These are phyloP conservation scores for Drosophila ironensis DNA, from an alignment of 1,140 invertebrate genomes.

Conservation along the genomic window DNA sequence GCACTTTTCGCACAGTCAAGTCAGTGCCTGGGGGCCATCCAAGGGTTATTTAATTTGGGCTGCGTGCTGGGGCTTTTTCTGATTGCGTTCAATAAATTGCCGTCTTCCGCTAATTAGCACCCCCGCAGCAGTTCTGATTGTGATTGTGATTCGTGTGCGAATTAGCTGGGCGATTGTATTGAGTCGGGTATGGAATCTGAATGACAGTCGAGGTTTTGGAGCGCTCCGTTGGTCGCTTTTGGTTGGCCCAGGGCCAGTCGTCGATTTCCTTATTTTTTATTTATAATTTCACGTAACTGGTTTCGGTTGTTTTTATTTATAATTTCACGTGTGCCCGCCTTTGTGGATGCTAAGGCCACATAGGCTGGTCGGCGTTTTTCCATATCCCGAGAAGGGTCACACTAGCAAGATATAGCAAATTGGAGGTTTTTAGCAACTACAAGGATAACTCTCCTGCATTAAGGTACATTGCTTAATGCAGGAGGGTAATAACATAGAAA, in stretches of 20 bases:
- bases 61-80: constrained; percentile 19
- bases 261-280: constrained; percentile 64
- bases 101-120: constrained; percentile 44
- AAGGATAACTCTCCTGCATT: no score
- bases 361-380: background rate
- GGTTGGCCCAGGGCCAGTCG: constrained; percentile 27
- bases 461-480: no score
- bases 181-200: constrained; percentile 22
- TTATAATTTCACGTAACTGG: constrained; percentile 74
- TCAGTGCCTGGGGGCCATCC: no score
- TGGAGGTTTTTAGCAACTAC: no score
- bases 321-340: background rate
- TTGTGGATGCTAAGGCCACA: background rate
- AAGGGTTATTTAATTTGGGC: constrained; percentile 22
- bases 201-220: constrained; percentile 16
- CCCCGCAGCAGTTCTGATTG: constrained; percentile 12
- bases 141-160: constrained; percentile 4
- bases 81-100: constrained; percentile 38
- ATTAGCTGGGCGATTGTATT: constrained; percentile 11
- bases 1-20: constrained; percentile 59
- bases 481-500: no score
- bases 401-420: background rate
- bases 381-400: background rate
- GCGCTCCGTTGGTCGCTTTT: constrained; percentile 18
- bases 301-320: constrained; percentile 55